Conservation (phyloP, 1,140 invertebrate species). For the Drosophila kikkawai region DNA sequence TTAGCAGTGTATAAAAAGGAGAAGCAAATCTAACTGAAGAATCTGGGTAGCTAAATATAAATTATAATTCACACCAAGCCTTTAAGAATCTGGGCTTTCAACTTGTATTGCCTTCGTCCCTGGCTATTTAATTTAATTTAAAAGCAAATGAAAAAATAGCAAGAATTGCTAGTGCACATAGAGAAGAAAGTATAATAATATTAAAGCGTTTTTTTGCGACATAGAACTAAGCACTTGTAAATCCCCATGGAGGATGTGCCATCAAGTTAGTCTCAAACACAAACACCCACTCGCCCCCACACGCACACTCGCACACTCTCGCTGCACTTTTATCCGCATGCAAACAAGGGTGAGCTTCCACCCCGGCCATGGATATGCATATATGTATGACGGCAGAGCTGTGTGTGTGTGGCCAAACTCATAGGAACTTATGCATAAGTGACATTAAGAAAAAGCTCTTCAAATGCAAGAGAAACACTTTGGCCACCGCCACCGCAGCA, state of each 20-base stretch:
- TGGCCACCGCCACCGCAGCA: constrained; percentile 59
- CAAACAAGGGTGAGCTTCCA: constrained; percentile 67
- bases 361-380: constrained; percentile 53
- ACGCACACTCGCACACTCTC: constrained; percentile 36
- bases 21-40: too few species aligned
- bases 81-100: constrained; percentile 53
- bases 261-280: constrained; percentile 82
- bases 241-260: constrained; percentile 83
- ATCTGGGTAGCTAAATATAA: too few species aligned
- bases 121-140: constrained; percentile 76
- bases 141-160: constrained; percentile 55
- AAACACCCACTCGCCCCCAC: constrained; percentile 57
- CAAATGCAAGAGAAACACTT: constrained; percentile 83
- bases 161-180: constrained; percentile 65
- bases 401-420: constrained; percentile 63
- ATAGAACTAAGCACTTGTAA: constrained; percentile 84
- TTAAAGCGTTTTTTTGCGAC: constrained; percentile 83
- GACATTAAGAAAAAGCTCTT: constrained; percentile 84
- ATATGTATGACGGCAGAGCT: constrained; percentile 5
- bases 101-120: constrained; percentile 45
- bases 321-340: constrained; percentile 73
- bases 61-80: neutral
- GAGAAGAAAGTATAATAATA: constrained; percentile 83
- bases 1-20: too few species aligned
- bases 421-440: constrained; percentile 84